These are phyloP conservation scores for Himalopsyche tibetana DNA, from an alignment of 2,888 invertebrate genomes.

Conservation along the genomic window DNA sequence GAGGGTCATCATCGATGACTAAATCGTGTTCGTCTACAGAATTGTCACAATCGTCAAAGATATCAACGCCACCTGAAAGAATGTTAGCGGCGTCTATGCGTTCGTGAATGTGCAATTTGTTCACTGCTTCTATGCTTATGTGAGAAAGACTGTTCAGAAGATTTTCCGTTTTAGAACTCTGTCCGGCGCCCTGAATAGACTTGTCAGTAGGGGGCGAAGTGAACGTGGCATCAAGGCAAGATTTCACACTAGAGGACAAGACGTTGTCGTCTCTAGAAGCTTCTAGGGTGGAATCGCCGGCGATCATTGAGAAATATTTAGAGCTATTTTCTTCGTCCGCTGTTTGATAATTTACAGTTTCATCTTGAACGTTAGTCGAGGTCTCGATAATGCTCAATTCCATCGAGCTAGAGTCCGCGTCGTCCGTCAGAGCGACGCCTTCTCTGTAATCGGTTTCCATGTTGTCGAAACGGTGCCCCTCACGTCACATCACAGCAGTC, in stretches of 20 bases:
- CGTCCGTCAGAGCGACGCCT: slow-evolving; percentile 47
- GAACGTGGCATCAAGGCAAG: not conserved
- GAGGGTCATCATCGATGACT: slow-evolving; percentile 72
- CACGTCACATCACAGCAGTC: slow-evolving; percentile 51
- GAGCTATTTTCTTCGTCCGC: slow-evolving; percentile 73
- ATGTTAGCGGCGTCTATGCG: slow-evolving; percentile 76
- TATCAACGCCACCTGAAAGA: slow-evolving; percentile 74
- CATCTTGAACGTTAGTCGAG: slow-evolving; percentile 55
- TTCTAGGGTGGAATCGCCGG: slow-evolving; percentile 70
- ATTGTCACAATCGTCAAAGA: slow-evolving; percentile 77
- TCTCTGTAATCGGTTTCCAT: slow-evolving; percentile 58
- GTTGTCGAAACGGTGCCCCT: slow-evolving; percentile 12
- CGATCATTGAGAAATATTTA: slow-evolving; percentile 74
- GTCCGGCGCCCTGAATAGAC: not conserved
- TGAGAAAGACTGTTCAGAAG: slow-evolving; percentile 48
- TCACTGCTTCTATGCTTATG: slow-evolving; percentile 68
- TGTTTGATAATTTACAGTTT: slow-evolving; percentile 70
- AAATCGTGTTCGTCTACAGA: slow-evolving; percentile 75
- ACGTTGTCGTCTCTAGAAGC: slow-evolving; percentile 51
- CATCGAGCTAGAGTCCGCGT: slow-evolving; percentile 46
- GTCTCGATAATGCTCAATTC: slow-evolving; percentile 55
- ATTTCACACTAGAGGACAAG: slow-evolving; percentile 51
- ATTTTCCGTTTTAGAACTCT: slow-evolving; percentile 15
- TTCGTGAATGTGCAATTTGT: slow-evolving; percentile 73
- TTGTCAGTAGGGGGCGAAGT: not conserved